Evolutionary conservation across 2,888 invertebrate genomes (phyloP).

Genomic region (Nematopogon swammerdamellus): DNA sequence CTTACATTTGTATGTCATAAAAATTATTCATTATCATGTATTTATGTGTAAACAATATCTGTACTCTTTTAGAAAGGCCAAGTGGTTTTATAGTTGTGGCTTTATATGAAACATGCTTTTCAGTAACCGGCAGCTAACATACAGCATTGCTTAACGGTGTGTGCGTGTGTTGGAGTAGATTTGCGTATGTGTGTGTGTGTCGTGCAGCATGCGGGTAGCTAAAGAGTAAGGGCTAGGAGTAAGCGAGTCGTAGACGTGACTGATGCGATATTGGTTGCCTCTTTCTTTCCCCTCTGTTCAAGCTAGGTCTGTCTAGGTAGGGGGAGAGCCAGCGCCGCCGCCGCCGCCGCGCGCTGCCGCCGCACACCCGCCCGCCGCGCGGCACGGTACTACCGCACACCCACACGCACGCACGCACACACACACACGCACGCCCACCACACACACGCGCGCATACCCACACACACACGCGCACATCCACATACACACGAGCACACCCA

Average conservation of each 20-base stretch:
- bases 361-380: conserved; percentile 33
- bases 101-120: no score
- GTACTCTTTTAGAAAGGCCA: no score
- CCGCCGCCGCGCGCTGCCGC: conserved; percentile 32
- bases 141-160: background rate
- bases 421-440: conserved; percentile 10
- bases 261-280: conserved; percentile 52
- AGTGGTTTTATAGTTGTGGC: no score
- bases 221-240: background rate
- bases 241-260: conserved; percentile 44
- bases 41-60: no score
- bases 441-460: conserved; percentile 7
- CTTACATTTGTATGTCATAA: no score
- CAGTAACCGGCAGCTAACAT: no score
- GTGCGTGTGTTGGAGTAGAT: background rate
- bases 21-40: no score
- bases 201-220: background rate
- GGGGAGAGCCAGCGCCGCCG: conserved; percentile 24
- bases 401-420: conserved; percentile 10
- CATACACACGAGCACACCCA: no score
- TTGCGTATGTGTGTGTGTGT: background rate
- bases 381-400: conserved; percentile 36
- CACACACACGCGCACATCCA: conserved; percentile 13
- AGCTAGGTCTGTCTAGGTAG: conserved; percentile 59
- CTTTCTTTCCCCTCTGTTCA: conserved; percentile 53